phyloP scores from a whole-genome alignment of 2,888 invertebrate genomes.

The Macrosiphum euphorbiae region DNA sequence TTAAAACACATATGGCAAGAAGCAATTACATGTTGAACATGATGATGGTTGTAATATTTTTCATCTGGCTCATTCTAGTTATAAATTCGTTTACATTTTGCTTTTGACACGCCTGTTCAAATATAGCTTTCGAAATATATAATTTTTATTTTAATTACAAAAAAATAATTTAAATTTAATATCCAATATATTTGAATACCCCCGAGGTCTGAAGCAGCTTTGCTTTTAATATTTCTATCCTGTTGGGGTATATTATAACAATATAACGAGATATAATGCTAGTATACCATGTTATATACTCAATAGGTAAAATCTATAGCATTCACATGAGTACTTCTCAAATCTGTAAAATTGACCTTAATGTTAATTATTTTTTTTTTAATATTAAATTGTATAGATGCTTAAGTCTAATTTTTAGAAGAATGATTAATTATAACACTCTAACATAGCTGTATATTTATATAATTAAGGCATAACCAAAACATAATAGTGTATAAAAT shows the following conservation, averaged over 20 bases:
- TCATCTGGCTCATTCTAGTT: neutral
- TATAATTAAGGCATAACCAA: neutral
- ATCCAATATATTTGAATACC: neutral
- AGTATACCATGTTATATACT: neutral
- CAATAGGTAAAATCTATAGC: neutral
- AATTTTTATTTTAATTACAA: constrained; percentile 22
- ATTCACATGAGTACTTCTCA: neutral
- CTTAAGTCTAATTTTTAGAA: neutral
- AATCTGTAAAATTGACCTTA: neutral
- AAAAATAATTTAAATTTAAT: constrained; percentile 4
- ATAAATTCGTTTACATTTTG: constrained; percentile 2
- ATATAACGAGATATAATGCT: neutral
- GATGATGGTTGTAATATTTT: neutral
- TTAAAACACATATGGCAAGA: neutral
- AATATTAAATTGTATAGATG: neutral
- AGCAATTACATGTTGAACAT: neutral
- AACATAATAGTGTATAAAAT: neutral
- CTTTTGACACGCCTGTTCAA: constrained; percentile 3
- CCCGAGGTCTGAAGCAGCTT: neutral
- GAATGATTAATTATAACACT: neutral
- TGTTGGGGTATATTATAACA: neutral
- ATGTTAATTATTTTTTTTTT: neutral
- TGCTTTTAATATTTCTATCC: neutral
- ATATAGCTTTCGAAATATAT: neutral
- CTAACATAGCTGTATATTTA: neutral